Base-by-base conservation (phyloP, 2,113 vertebrate species). In the Dendropsophus ebraccatus region DNA sequence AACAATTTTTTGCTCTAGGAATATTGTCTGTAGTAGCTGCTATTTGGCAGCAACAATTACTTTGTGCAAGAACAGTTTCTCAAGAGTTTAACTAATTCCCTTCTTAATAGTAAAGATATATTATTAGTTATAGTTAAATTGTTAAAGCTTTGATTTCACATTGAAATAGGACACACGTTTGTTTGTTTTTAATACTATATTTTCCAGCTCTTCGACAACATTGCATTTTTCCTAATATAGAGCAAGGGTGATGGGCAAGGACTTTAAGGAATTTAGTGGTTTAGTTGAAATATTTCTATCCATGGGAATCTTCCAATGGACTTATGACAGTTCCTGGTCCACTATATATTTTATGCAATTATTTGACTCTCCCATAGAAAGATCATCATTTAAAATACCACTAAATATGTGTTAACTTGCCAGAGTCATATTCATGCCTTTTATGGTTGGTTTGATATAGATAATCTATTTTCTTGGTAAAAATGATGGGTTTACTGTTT, bases 201-300 rank as follows among this genome's bases (percentile, higher is more conserved):
- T 80, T 41, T 62, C 1, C 8, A 80, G 35, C 56, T 19, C 52
- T 62, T 8, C 12, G 9, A 41, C 23, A 17, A 41, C 0, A 17
- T 5, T 21, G 25, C 45, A 65, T 65, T 8, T 81, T 14, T 62
- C 56, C 56, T 45, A 65, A 62, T 81, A 81, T 65, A 62, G 78
- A 25, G 32, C 5, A 60, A 37, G 19, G 8, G 8, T 16, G 16
- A 52, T 47, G 21, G 30, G 41, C 65, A 54, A 74, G 75, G 52
- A 37, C n/a, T 21, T 49, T 28, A 83, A 83, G 70, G 82, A 58
- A 74, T 75, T 72, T 30, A 45, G 69, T 75, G 52, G 82, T 83
- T 83, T 37, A 9, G 35, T 67, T 58, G n/a, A 30, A 83, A 73
- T 83, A 58, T 5, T 37, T 54, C 47, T 74, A 58, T 41, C 32